phyloP scores from a whole-genome alignment of 2,888 invertebrate genomes.

The Molanna angustata region DNA sequence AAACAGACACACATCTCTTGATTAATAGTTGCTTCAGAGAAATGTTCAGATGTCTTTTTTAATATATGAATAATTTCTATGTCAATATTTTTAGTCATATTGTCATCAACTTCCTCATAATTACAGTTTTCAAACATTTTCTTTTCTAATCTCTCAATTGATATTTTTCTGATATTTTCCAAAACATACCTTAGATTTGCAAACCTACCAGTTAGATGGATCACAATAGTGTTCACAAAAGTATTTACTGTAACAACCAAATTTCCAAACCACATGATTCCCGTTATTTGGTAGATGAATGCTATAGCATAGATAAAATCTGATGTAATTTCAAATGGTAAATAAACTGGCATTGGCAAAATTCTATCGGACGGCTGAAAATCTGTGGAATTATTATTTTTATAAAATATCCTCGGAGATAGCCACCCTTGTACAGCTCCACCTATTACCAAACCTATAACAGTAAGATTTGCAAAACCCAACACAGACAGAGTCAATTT shows the following conservation, averaged over 20 bases:
- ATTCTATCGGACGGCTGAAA: conserved; percentile 19
- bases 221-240: conserved; percentile 27
- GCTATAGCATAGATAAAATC: conserved; percentile 20
- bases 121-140: neutral
- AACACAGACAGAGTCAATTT: conserved; percentile 20
- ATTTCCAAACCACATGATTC: conserved; percentile 26
- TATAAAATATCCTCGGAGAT: conserved; percentile 12
- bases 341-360: conserved; percentile 25
- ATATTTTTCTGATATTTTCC: conserved; percentile 19
- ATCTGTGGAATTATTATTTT: neutral
- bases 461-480: conserved; percentile 27
- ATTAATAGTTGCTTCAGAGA: conserved; percentile 14
- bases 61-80: neutral
- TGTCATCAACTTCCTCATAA: neutral
- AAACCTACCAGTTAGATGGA: conserved; percentile 24
- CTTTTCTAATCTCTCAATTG: conserved; percentile 4
- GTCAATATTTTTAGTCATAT: neutral
- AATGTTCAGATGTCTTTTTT: neutral
- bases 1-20: conserved; percentile 18
- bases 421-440: conserved; percentile 18
- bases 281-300: conserved; percentile 25
- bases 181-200: conserved; percentile 23
- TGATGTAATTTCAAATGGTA: conserved; percentile 25
- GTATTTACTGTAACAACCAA: conserved; percentile 27
- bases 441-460: conserved; percentile 20